Conservation (phyloP, 2,797 vertebrate species). For the Myoxocephalus aenaeus region DNA sequence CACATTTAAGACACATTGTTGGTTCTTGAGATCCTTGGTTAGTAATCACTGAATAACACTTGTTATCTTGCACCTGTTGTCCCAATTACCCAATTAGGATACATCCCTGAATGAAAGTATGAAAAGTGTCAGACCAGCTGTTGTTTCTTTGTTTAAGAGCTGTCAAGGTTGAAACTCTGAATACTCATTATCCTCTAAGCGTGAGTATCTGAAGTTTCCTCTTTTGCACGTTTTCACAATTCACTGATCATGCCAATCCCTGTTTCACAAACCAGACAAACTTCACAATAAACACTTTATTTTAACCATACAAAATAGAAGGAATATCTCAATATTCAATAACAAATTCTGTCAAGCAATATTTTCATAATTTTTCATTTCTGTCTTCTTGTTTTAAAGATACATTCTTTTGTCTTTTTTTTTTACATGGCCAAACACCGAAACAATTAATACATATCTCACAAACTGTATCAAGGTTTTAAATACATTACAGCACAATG, state of each 20-base stretch:
- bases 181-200: background rate
- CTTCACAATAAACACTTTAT: constrained; percentile 84
- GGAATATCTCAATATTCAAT: constrained; percentile 67
- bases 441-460: constrained; percentile 50
- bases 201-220: background rate
- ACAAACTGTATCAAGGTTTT: constrained; percentile 53
- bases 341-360: constrained; percentile 31
- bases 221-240: background rate
- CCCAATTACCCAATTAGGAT: background rate
- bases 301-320: constrained; percentile 83
- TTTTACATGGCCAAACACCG: constrained; percentile 47
- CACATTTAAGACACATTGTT: background rate
- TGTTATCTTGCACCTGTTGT: background rate
- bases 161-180: background rate
- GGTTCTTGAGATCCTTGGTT: background rate
- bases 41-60: background rate
- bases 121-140: background rate
- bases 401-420: constrained; percentile 55
- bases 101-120: background rate
- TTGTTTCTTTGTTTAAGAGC: background rate
- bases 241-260: background rate
- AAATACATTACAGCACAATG: constrained; percentile 69
- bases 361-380: constrained; percentile 27
- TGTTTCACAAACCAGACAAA: constrained; percentile 23
- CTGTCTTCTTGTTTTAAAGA: constrained; percentile 38